phyloP scores from a whole-genome alignment of 2,797 vertebrate genomes.

The Gymnopithys bicolor region DNA sequence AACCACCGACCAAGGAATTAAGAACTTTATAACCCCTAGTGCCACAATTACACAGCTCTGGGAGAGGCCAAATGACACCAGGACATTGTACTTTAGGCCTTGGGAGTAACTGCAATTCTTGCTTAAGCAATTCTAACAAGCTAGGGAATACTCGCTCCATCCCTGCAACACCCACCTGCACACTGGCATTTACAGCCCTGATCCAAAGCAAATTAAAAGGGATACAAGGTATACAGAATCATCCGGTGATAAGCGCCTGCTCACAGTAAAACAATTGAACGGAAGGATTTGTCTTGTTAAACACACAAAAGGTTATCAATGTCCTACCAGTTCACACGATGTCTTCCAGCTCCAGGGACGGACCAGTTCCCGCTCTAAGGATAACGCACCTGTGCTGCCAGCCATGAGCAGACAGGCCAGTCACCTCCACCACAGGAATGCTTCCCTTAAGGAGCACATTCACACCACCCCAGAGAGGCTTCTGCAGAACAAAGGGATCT shows the following conservation, averaged over 20 bases:
- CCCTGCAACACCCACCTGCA: neutral
- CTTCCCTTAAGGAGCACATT: neutral
- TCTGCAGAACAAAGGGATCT: neutral
- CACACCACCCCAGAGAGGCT: neutral
- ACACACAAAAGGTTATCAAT: slow-evolving; percentile 52
- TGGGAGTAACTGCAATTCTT: neutral
- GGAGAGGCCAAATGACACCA: neutral
- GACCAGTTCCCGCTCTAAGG: accelerated
- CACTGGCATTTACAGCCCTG: neutral
- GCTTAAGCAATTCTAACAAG: neutral
- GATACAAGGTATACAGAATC: slow-evolving; percentile 1
- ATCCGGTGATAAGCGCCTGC: neutral
- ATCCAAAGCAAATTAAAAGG: slow-evolving; percentile 61
- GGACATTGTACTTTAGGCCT: neutral
- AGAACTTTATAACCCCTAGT: neutral
- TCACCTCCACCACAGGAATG: neutral
- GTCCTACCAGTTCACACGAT: neutral
- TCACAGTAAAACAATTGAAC: slow-evolving; percentile 41
- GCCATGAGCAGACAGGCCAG: neutral
- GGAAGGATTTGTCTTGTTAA: slow-evolving; percentile 47
- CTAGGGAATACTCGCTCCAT: neutral
- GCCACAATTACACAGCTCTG: neutral
- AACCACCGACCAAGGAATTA: neutral
- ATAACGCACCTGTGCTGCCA: neutral
- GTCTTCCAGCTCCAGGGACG: neutral